Percentiles rank a stretch among this genome's conserved stretches.
Evolutionary conservation across 2,888 invertebrate genomes (phyloP).

Genomic region (Rotaria sp.): DNA sequence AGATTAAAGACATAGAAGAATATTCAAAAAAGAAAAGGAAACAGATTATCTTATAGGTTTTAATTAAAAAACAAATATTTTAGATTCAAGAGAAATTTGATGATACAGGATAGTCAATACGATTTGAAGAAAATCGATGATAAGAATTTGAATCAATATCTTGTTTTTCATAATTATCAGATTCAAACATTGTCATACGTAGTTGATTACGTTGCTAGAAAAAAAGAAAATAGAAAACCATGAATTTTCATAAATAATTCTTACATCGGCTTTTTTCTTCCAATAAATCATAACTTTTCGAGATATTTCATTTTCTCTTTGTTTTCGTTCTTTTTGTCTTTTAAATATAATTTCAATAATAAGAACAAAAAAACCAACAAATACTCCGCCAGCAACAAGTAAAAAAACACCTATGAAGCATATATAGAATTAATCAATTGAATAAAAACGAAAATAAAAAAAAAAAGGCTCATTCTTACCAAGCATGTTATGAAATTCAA

Average conservation of each 20-base stretch:
- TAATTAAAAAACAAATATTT: background rate
- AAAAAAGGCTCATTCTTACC: conserved; percentile 55
- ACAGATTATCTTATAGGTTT: background rate
- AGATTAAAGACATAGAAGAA: no score
- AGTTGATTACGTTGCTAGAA: background rate
- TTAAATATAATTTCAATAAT: conserved; percentile 96
- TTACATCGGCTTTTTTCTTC: conserved; percentile 85
- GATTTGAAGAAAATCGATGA: background rate
- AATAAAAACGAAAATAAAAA: no score
- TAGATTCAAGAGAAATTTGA: background rate
- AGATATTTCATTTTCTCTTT: conserved; percentile 85
- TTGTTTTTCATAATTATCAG: background rate
- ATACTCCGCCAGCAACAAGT: conserved; percentile 85
- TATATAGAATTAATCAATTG: no score
- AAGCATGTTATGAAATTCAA: conserved; percentile 96
- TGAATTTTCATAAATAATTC: background rate
- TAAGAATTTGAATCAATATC: background rate
- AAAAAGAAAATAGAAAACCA: background rate
- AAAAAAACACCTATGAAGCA: conserved; percentile 71
- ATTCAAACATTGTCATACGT: background rate
- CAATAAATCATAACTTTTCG: conserved; percentile 91
- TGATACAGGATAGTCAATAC: background rate
- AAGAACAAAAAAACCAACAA: conserved; percentile 84
- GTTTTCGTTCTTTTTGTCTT: conserved; percentile 86
- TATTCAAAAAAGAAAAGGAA: background rate